Evolutionary conservation across 2,113 vertebrate species (phyloP), one percentile per base, ranked within the genome.

Genomic region (Mirza zaza): DNA sequence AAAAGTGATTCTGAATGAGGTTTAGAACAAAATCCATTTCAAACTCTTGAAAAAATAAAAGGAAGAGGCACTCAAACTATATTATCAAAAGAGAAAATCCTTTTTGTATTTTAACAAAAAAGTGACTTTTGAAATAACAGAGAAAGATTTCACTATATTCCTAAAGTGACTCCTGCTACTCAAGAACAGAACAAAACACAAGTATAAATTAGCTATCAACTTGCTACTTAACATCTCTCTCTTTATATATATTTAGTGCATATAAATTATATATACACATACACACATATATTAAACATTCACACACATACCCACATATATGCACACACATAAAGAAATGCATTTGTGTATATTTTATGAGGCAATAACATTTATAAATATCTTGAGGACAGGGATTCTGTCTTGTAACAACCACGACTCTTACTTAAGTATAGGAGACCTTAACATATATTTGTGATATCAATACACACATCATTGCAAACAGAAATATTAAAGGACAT

Each of bases 11-110:
- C 36, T 21, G n/a, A 95, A n/a, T 42, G 63, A 93, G 50, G 27
- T 76, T 83, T 75, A 70, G 13, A 89, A 70, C 87, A 89, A 96
- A 96, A 96, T 71, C 42, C 63, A 90, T 94, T 97, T 90, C 50
- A 93, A 75, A 81, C 42, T 91, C 13, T 96, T 90, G 6, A 45
- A 63, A 84, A 85, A 52, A 83, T 87, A 39, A 90, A 91, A 82
- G 7, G 55, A 79, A 96, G 63, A 95, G 75, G 52, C 63, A 81
- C 90, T 97, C 52, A 63, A 84, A 76, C 75, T 10, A 59, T 55
- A 42, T 94, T 93, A 77, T 86, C 21, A 91, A 79, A 50, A 84
- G 63, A 91, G 73, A 90, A 93, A 77, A 91, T 82, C 15, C 32
- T 75, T 93, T 65, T 82, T 59, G 32, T 65, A 67, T 83, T 92